Evolutionary conservation across 92 coral and sea anemone species (phyloP), one percentile per base, ranked within the genome.

Genomic region (Phenganax subtilis): DNA sequence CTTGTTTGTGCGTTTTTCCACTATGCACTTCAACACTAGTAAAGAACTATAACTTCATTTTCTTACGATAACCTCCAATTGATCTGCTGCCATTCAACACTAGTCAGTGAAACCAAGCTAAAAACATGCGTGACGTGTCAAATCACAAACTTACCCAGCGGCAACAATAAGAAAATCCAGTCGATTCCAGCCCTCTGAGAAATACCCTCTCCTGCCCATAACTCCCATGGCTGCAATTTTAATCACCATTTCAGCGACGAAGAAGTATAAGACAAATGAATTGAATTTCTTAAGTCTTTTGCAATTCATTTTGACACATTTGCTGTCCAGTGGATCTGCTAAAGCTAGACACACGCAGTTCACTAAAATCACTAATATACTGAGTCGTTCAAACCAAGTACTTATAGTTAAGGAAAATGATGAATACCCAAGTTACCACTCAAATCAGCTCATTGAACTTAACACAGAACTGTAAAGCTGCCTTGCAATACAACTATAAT

Each of bases 141-240:
- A 37, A 12, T 17, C 44, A 15, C 16, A 11, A 20, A 79, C 97
- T 91, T 85, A 93, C 97, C 98, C 97, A 64, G 92, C 90, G 0
- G 85, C 77, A 11, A 94, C 92, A 10, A 94, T 94, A n/a, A 94
- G 57, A 68, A 89, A 94, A 68, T 94, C 98, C 51, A 94, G 85
- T 75, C 96, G 74, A 83, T 94, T 94, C 98, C 98, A 94, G 7
- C 87, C 89, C 67, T 94, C 98, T 29, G 91, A 92, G 53, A 94
- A 72, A 77, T 94, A 94, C 20, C 98, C 92, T 30, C 85, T 86
- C 75, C 89, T 93, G 7, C 98, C 98, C 47, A 86, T 25, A 3
- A 93, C 83, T n/a, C 98, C 98, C 97, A 93, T 91, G 7, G 98
- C 98, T 10, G 88, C 59, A 93, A 93, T 91, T 87, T 91, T 93